Conservation (phyloP, 2,888 invertebrate genomes). For the Hermodice carunculata region DNA sequence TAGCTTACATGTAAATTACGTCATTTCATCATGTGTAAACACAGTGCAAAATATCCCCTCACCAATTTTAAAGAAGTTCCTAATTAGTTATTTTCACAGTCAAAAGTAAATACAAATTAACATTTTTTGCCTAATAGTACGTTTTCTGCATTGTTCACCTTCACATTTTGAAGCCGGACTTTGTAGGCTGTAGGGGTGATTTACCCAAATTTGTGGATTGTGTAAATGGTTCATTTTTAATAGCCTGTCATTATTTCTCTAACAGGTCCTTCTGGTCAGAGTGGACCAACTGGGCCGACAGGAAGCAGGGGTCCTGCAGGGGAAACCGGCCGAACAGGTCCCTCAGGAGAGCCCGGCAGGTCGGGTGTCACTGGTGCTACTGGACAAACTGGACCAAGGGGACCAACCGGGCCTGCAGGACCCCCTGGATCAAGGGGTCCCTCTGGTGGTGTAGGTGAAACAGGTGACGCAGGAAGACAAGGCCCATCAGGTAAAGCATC, state of each 20-base stretch:
- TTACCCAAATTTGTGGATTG: too few species aligned
- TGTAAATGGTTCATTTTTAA: too few species aligned
- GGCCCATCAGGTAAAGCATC: slow-evolving; percentile 10
- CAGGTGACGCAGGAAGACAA: background rate
- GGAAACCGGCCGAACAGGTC: slow-evolving; percentile 16
- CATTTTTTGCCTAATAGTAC: too few species aligned
- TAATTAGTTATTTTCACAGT: too few species aligned
- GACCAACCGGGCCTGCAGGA: slow-evolving; percentile 36
- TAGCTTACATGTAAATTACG: too few species aligned
- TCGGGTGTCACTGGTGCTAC: slow-evolving; percentile 22
- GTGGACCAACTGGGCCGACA: slow-evolving; percentile 24
- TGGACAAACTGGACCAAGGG: slow-evolving; percentile 30
- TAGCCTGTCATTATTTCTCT: background rate
- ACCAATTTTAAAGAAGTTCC: too few species aligned
- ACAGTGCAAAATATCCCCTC: too few species aligned
- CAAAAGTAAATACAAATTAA: too few species aligned
- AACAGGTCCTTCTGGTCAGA: slow-evolving; percentile 22
- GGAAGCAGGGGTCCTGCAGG: slow-evolving; percentile 16
- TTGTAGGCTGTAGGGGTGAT: too few species aligned
- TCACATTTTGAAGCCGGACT: too few species aligned
- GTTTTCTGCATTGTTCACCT: too few species aligned
- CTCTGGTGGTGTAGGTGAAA: slow-evolving; percentile 26
- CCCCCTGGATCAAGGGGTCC: slow-evolving; percentile 34
- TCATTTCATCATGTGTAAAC: too few species aligned
- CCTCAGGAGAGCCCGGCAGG: slow-evolving; percentile 26